A percentile compares a stretch with the other conserved stretches of the same genome.
Evolutionary conservation across 2,797 vertebrate genomes (phyloP).

Genomic region (Phataginus tetradactyla): DNA sequence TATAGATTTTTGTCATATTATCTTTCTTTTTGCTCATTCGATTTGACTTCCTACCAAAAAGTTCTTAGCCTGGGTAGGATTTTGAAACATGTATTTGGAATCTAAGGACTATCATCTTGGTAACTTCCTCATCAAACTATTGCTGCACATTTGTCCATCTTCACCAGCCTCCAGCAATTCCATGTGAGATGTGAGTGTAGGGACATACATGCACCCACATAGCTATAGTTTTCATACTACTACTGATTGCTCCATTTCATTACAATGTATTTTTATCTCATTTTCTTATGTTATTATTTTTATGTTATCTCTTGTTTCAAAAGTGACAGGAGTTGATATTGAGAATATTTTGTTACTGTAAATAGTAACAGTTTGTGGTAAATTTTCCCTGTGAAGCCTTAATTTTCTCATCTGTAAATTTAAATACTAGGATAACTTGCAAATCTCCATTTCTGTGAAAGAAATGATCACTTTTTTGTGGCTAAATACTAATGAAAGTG

Average conservation of each 20-base stretch:
- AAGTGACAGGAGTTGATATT: neutral
- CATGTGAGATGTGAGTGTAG: fast-evolving
- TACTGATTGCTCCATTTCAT: neutral
- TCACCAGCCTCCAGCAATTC: neutral
- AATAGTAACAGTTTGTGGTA: neutral
- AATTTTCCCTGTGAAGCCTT: neutral
- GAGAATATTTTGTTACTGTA: neutral
- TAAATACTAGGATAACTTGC: neutral
- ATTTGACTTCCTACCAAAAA: neutral
- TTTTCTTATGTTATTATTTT: neutral
- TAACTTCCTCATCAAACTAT: neutral
- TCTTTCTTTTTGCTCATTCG: neutral
- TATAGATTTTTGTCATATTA: neutral
- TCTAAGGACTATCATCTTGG: neutral
- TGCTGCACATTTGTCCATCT: neutral
- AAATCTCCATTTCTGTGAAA: neutral
- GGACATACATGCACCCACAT: fast-evolving
- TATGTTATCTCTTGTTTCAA: neutral
- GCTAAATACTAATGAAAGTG: neutral
- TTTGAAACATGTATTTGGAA: neutral
- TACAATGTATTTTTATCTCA: neutral
- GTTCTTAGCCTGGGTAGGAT: neutral
- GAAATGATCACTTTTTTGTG: neutral
- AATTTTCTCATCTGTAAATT: neutral
- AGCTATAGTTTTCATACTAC: neutral